Evolutionary conservation across 2,888 invertebrate genomes (phyloP), one percentile per base, ranked within the genome.

Genomic region (Drosophila parthenogenetica): DNA sequence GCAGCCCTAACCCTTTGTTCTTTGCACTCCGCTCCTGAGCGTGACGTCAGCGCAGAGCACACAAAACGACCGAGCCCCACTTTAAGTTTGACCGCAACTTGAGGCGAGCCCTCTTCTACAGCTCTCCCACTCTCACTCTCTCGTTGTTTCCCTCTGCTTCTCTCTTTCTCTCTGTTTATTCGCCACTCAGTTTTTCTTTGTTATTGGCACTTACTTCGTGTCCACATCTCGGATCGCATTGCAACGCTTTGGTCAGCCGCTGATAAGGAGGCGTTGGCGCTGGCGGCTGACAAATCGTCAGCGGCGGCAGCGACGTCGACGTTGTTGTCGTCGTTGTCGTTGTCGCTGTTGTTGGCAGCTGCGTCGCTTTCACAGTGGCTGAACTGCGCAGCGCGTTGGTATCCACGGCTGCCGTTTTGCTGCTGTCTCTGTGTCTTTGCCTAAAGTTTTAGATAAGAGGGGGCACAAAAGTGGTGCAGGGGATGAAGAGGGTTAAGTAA

Each of bases 161-260:
- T 17, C 8, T 5, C 25, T 29, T 2, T 3, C n/a, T 40, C 17
- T 22, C 22, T 17, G 11, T 2, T 5, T 40, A 14, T 16, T 13
- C 17, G 14, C 13, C 14, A 7, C 25, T 37, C 11, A 19, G 5
- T 13, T 8, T 5, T 16, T 45, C 5, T 57, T 43, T 39, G 25
- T 59, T 58, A 51, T 65, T 73, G 77, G 60, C 75, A 88, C 84
- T 89, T 86, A 93, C 93, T 92, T 93, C 93, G 90, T 93, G 93
- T 73, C 92, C 91, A 89, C 93, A 93, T 91, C 93, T 92, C 79
- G 93, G 92, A 91, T 93, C 93, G 91, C 93, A 92, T 89, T 93
- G 93, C 79, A 93, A 90, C 64, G 93, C 93, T 87, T 93, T 93
- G 71, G 93, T 92, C 53, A 93, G 92, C 85, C 93, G 92, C 85